Conservation (phyloP, 92 coral and sea anemone species). For the Ricordea florida region DNA sequence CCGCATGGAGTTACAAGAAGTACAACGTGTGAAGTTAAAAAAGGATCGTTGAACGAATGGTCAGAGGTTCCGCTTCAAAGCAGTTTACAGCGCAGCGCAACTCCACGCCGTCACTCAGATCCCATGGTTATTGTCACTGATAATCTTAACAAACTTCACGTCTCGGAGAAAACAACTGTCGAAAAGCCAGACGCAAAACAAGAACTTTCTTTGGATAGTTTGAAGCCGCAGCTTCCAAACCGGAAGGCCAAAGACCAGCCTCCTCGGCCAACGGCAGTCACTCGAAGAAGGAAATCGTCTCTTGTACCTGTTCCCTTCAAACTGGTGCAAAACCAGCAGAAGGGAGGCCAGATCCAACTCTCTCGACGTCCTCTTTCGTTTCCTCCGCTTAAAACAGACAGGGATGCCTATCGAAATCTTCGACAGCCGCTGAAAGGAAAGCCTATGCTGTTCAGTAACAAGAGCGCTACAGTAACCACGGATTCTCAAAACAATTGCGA, state of each 20-base stretch:
- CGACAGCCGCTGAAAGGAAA: too few species aligned
- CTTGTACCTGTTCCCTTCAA: slow-evolving; percentile 55
- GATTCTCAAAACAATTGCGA: background rate
- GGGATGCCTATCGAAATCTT: slow-evolving; percentile 1
- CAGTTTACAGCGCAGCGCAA: background rate
- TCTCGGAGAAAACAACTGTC: background rate
- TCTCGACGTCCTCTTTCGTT: slow-evolving; percentile 33
- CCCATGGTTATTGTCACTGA: slow-evolving; percentile 32
- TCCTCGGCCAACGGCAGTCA: background rate
- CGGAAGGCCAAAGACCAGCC: background rate
- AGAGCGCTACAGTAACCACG: too few species aligned
- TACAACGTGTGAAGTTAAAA: too few species aligned
- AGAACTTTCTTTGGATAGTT: background rate
- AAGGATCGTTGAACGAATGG: too few species aligned
- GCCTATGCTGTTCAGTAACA: too few species aligned
- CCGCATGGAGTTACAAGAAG: too few species aligned
- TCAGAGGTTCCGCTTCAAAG: too few species aligned
- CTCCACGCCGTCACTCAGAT: slow-evolving; percentile 56
- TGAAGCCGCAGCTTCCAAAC: background rate
- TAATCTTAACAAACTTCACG: background rate
- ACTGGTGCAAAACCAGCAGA: background rate
- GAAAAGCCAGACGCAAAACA: background rate
- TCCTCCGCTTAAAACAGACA: slow-evolving; percentile 39
- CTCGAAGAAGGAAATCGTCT: slow-evolving; percentile 42
- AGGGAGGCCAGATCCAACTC: background rate